These are phyloP conservation scores for Pachyramphus minor DNA, from an alignment of 2,113 vertebrate species.

Conservation along the genomic window DNA sequence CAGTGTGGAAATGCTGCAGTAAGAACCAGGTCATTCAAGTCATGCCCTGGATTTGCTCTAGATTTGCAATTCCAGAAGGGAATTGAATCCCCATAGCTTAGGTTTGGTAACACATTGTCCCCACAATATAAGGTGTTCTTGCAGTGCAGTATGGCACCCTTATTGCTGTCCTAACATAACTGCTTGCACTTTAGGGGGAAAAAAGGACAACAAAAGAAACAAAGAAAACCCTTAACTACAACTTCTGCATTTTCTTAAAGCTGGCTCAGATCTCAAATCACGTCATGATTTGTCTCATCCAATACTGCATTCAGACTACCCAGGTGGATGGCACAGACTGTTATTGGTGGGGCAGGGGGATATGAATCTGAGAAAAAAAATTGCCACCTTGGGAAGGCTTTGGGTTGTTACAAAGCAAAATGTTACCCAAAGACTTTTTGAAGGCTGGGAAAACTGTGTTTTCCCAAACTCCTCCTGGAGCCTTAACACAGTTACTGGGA, in stretches of 20 bases:
- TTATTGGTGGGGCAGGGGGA: background rate
- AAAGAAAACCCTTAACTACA: background rate
- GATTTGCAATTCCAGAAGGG: background rate
- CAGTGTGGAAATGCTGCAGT: background rate
- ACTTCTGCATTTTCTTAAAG: background rate
- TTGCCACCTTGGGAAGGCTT: background rate
- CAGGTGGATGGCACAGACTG: background rate
- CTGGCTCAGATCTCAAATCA: background rate
- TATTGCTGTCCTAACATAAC: background rate
- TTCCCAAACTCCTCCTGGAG: background rate
- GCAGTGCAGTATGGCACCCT: background rate
- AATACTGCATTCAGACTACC: background rate
- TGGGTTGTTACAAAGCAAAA: background rate
- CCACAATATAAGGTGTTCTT: background rate
- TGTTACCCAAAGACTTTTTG: background rate
- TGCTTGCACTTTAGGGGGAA: background rate
- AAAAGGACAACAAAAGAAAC: background rate
- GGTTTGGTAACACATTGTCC: background rate
- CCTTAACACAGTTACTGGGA: background rate
- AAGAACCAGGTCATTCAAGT: background rate
- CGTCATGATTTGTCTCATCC: background rate
- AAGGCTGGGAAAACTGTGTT: background rate
- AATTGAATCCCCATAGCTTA: background rate
- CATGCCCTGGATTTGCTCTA: background rate
- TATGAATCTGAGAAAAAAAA: background rate